Conservation (phyloP, 92 coral and sea anemone species). For the Actinostola sp. region DNA sequence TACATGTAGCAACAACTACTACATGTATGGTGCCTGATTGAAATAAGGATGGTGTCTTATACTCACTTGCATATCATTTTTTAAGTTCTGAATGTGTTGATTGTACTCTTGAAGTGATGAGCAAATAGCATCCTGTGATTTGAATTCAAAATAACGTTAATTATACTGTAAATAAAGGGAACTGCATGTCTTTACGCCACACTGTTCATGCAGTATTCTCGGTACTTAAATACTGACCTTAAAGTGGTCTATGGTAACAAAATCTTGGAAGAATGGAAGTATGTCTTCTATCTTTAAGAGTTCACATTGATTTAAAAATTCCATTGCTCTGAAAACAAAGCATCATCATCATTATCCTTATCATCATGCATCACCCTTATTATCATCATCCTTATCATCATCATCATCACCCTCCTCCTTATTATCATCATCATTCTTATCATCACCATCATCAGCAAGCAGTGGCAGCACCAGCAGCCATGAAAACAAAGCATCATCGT, state of each 20-base stretch:
- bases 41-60: too few species aligned
- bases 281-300: conserved; percentile 94
- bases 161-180: neutral
- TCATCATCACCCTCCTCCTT: too few species aligned
- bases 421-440: too few species aligned
- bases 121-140: conserved; percentile 87
- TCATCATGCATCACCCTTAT: too few species aligned
- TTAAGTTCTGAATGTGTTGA: conserved; percentile 89
- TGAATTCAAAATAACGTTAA: neutral
- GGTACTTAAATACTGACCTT: conserved; percentile 53
- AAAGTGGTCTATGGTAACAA: conserved; percentile 97
- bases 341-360: neutral
- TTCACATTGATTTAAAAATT: conserved; percentile 88
- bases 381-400: too few species aligned
- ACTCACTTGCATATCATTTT: conserved; percentile 88
- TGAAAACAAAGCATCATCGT: too few species aligned
- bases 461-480: too few species aligned
- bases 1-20: too few species aligned
- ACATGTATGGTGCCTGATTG: too few species aligned
- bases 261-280: conserved; percentile 96
- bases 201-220: neutral
- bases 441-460: too few species aligned
- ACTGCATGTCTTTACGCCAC: neutral
- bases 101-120: conserved; percentile 96
- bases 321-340: conserved; percentile 79